A percentile compares a stretch with the other conserved stretches of the same genome.
Evolutionary conservation across 2,888 invertebrate species (phyloP).

Genomic region (Parnassius orleans): DNA sequence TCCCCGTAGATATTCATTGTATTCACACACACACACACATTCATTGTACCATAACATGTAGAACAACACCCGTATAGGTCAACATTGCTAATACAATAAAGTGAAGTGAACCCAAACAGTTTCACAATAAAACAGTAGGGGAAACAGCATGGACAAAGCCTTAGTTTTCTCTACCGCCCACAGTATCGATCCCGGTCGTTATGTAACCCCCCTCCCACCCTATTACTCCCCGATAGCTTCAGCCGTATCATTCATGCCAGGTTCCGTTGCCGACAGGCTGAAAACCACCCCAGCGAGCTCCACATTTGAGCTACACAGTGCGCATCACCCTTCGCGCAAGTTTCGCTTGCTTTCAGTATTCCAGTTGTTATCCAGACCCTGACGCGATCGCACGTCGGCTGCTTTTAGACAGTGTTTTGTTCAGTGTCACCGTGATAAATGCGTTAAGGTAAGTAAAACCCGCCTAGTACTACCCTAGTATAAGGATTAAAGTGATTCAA

Average conservation of each 20-base stretch:
- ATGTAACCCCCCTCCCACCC: slow-evolving; percentile 55
- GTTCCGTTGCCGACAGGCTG: slow-evolving; percentile 49
- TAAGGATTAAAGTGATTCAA: too few relatives aligned
- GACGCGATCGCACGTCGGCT: slow-evolving; percentile 43
- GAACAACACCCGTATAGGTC: slow-evolving; percentile 17
- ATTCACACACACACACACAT: background rate
- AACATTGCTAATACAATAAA: slow-evolving; percentile 22
- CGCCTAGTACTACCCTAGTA: background rate
- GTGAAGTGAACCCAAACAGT: slow-evolving; percentile 42
- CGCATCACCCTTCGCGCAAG: slow-evolving; percentile 54
- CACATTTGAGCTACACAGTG: slow-evolving; percentile 35
- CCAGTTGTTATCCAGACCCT: slow-evolving; percentile 60
- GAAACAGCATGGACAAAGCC: slow-evolving; percentile 46
- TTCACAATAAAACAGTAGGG: slow-evolving; percentile 37
- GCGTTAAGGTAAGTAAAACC: slow-evolving; percentile 62
- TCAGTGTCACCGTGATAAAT: slow-evolving; percentile 57
- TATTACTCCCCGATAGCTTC: slow-evolving; percentile 44
- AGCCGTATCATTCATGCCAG: slow-evolving; percentile 58
- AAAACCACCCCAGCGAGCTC: slow-evolving; percentile 37
- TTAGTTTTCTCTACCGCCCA: slow-evolving; percentile 49
- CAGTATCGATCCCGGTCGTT: slow-evolving; percentile 67
- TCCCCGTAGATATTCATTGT: too few relatives aligned
- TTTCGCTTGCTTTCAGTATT: slow-evolving; percentile 33
- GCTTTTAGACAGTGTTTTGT: slow-evolving; percentile 50
- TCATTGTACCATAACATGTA: background rate